Conservation (phyloP, 1,140 invertebrate genomes). For the Chironomus striatipennis region DNA sequence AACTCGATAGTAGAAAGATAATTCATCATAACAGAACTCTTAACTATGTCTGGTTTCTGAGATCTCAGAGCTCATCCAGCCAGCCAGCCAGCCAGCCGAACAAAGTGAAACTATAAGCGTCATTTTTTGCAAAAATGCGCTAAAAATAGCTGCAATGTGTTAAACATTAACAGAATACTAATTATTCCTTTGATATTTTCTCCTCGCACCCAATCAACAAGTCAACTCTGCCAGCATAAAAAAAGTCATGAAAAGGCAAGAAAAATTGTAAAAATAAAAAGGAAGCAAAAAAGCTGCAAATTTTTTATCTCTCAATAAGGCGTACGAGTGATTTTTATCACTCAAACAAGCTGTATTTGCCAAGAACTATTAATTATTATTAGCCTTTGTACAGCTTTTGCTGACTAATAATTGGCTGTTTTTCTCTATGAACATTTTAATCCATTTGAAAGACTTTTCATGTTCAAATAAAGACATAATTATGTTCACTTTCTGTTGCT, state of each 20-base stretch:
- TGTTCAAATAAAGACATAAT: no score
- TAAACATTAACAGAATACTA: constrained; percentile 9
- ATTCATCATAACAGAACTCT: no score
- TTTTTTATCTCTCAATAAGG: constrained; percentile 6
- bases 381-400: not conserved
- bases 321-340: not conserved
- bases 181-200: constrained; percentile 1
- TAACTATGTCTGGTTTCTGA: no score
- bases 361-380: constrained; percentile 11
- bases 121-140: no score
- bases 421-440: not conserved
- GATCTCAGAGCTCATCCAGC: no score
- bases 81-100: no score
- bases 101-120: no score
- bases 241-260: not conserved
- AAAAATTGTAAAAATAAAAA: not conserved
- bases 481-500: no score
- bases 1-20: no score
- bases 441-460: no score
- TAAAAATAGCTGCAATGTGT: not conserved
- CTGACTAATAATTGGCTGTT: not conserved
- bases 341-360: constrained; percentile 4
- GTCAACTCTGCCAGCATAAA: not conserved
- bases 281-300: not conserved
- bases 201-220: not conserved